Base-by-base conservation (phyloP, 2,113 vertebrate genomes). In the Periophthalmus modestus region DNA sequence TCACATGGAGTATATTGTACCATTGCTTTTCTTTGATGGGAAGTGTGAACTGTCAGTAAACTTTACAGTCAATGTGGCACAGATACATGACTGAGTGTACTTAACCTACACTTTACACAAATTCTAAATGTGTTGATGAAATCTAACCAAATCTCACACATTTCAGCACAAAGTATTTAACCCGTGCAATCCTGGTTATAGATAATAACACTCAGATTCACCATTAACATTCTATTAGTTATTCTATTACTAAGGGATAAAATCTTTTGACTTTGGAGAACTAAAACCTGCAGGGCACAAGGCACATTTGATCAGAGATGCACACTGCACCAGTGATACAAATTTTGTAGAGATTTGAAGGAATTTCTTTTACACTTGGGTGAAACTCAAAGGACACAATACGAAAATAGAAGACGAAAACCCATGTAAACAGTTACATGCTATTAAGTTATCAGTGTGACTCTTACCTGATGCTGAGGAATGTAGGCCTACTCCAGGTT, bases 221-320 rank as follows among this genome's bases (percentile, higher is more conserved):
- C 92, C 87, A 0, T 24, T 84, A 71, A 91, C 3, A 59, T 77
- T 2, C 34, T 79, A 13, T 23, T 19, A 52, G 6, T 18, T 19
- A 52, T 19, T 78, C 85, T 1, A 69, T 69, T 24, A 2, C 1
- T 14, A 16, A 0, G 1, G 1, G 19, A 6, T 66, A 23, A 6
- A 54, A 54, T 19, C 4, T 7, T 1, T 5, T 0, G 0, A 5
- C 4, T 1, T 9, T 77, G 94, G 94, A 18, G 92, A 80, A 52
- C 73, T 14, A 19, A n/a, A 96, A 68, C 95, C 95, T 58, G 95
- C n/a, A 87, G 73, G 0, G 86, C 87, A 36, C 94, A 95, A 66
- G 94, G 73, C 88, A 36, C 7, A 92, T 81, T 66, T 94, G 94
- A 74, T 94, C 74, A 43, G 92, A 89, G 0, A 90, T 93, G 70